Evolutionary conservation across 2,888 invertebrate genomes (phyloP).

Genomic region (Abscondita cerata): DNA sequence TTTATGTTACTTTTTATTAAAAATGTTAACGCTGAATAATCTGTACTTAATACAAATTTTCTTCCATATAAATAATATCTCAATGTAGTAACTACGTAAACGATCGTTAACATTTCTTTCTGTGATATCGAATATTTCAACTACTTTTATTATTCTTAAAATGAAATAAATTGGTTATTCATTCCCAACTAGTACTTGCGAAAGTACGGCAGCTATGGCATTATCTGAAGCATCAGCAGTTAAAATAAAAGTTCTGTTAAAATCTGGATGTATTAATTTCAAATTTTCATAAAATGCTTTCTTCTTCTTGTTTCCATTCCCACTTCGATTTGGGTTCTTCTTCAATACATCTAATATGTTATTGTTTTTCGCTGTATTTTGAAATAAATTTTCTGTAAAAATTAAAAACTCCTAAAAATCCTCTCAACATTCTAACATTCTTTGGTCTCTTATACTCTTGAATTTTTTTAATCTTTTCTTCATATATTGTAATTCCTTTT

Average conservation of each 20-base stretch:
- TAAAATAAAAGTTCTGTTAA: not conserved
- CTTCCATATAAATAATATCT: no score
- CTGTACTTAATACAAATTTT: no score
- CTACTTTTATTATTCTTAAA: not conserved
- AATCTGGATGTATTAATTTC: slow-evolving; percentile 2
- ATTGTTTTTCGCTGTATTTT: not conserved
- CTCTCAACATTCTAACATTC: slow-evolving; percentile 1
- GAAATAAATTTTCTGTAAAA: not conserved
- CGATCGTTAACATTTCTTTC: not conserved
- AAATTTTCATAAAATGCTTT: not conserved
- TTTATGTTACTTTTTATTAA: no score
- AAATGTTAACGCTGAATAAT: not conserved
- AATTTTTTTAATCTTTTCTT: not conserved
- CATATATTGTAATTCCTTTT: not conserved
- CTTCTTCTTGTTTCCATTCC: not conserved
- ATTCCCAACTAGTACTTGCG: not conserved
- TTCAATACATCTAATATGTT: not conserved
- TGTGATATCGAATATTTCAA: not conserved
- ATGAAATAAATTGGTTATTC: not conserved
- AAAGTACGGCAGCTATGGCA: not conserved
- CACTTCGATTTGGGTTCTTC: not conserved
- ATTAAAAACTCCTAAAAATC: not conserved
- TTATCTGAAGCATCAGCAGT: not conserved
- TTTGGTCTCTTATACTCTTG: slow-evolving; percentile 1
- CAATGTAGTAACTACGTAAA: not conserved